phyloP scores from a whole-genome alignment of 2,113 vertebrate genomes.

The Pogona vitticeps region DNA sequence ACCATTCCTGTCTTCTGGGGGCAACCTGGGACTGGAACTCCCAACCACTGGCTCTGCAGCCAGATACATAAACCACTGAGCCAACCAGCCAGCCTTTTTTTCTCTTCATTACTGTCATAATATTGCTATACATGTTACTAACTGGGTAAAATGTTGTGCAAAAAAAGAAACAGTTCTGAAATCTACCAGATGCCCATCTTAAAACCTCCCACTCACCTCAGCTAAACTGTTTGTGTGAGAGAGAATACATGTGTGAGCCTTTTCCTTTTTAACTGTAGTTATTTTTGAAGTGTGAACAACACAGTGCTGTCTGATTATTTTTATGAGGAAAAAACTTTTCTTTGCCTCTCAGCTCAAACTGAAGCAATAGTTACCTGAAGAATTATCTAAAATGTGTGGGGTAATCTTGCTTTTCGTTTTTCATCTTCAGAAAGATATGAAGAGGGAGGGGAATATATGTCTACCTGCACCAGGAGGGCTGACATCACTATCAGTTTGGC shows the following conservation, averaged over 20 bases:
- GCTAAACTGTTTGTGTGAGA: neutral
- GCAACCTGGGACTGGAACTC: no score
- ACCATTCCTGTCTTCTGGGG: no score
- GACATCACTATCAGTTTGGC: neutral
- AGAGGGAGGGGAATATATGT: neutral
- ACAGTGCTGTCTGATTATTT: constrained; percentile 22
- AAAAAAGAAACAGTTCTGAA: constrained; percentile 1
- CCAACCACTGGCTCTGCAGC: no score
- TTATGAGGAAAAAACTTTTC: constrained; percentile 53
- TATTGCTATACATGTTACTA: neutral
- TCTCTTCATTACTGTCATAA: no score
- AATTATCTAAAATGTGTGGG: no score
- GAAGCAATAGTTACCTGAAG: neutral
- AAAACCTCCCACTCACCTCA: neutral
- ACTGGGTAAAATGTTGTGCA: neutral
- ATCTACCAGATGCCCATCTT: neutral
- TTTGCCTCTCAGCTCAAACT: constrained; percentile 26
- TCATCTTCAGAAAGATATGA: neutral
- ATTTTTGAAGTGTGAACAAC: neutral
- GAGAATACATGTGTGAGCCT: no score
- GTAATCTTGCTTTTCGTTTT: no score
- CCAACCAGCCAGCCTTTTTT: no score
- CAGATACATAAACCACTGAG: no score
- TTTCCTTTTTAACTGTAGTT: neutral
- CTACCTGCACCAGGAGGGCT: neutral